Evolutionary conservation across 2,888 invertebrate species (phyloP), one percentile per base, ranked within the genome.

Genomic region (Spisula subtruncata): DNA sequence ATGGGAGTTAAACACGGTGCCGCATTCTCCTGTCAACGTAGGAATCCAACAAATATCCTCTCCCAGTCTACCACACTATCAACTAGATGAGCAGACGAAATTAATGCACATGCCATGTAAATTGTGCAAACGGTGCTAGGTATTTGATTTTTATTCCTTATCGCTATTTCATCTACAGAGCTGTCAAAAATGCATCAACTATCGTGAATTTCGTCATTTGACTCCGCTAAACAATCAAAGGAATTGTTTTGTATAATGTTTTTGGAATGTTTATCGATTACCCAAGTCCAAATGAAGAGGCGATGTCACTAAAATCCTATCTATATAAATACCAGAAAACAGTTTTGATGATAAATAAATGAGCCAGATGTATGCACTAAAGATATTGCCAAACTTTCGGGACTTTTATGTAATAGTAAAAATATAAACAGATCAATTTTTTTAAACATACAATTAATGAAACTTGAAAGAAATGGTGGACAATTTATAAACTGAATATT

Each of bases 1-100:
- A 87, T 29, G 51, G 75, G 71, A 35, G 83, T 25, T 41, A 79
- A 83, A 83, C 87, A 87, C 87, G 83, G 75, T 79, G 18, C 25
- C 46, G 75, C 87, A 87, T 87, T 87, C 87, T 54, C 82, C 29
- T 82, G 87, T 86, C 86, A 81, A 46, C 83, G 29, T 66, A 25
- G 71, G 66, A 32, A 71, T 71, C 66, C 71, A n/a, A 46, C 46
- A 83, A 83, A 83, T 16, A 18, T 83, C 66, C 66, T 83, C 83
- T 83, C n/a, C 25, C n/a, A n/a, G 25, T 66, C 60, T 25, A 25
- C 32, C 75, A 75, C 1, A 32, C n/a, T 75, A 35, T 75, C 35
- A 35, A 32, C 75, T 35, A 32, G 32, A 75, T 18, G 35, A 75
- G 35, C 32, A 75, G 35, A 75, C 75, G 18, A 32, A 75, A 75